Evolutionary conservation across 1,140 invertebrate genomes (phyloP).

Genomic region (Drosophila melanica): DNA sequence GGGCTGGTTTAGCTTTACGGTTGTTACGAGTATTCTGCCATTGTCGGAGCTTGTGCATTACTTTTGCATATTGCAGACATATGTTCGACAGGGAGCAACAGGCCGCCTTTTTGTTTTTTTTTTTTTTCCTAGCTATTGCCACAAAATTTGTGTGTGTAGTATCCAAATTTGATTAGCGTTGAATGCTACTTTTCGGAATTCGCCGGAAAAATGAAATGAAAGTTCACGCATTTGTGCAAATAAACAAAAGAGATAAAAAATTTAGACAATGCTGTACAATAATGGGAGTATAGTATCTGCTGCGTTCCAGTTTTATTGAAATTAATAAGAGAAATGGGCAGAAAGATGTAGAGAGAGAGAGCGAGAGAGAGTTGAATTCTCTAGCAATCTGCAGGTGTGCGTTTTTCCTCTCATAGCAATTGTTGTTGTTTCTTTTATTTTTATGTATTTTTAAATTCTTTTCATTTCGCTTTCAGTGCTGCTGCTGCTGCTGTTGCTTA

Average conservation of each 20-base stretch:
- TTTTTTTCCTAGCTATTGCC: neutral
- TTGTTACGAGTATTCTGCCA: constrained; percentile 33
- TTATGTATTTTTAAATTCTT: constrained; percentile 47
- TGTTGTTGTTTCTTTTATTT: constrained; percentile 28
- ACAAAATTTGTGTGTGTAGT: constrained; percentile 37
- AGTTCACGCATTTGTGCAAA: constrained; percentile 78
- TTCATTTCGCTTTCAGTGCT: constrained; percentile 42
- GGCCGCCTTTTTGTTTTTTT: constrained; percentile 46
- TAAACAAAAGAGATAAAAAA: constrained; percentile 58
- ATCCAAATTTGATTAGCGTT: constrained; percentile 53
- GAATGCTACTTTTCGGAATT: constrained; percentile 46
- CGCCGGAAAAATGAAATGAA: constrained; percentile 69
- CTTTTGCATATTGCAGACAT: constrained; percentile 82
- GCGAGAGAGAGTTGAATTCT: constrained; percentile 8
- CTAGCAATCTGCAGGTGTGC: constrained; percentile 71
- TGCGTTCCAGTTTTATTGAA: constrained; percentile 33
- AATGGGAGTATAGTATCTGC: constrained; percentile 13
- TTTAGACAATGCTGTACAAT: constrained; percentile 9
- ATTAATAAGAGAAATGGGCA: constrained; percentile 7
- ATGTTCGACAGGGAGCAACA: constrained; percentile 72
- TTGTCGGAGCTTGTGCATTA: constrained; percentile 69
- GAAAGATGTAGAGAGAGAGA: neutral
- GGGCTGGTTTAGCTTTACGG: constrained; percentile 14
- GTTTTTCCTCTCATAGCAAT: constrained; percentile 51
- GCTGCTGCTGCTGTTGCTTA: constrained; percentile 46